phyloP scores from a whole-genome alignment of 2,113 vertebrate genomes.

The Synchiropus splendidus region DNA sequence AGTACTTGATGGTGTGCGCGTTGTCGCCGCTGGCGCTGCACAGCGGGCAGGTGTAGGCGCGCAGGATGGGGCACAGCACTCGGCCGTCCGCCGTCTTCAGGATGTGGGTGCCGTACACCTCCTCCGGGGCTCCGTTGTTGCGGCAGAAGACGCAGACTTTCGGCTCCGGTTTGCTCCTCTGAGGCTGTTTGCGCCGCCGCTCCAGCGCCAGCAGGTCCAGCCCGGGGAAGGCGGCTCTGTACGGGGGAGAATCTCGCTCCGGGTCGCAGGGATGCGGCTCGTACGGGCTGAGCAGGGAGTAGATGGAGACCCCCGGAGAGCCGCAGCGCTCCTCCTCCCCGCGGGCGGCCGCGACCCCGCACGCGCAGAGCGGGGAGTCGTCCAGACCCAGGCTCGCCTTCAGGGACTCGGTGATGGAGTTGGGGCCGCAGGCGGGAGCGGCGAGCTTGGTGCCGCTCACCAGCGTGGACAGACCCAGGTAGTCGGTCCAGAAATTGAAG shows the following conservation, averaged over 20 bases:
- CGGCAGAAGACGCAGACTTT: neutral
- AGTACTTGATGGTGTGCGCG: neutral
- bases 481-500: slow-evolving; percentile 78
- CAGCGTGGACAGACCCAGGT: slow-evolving; percentile 69
- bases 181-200: slow-evolving; percentile 55
- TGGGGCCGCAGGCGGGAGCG: slow-evolving; percentile 47
- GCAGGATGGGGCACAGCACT: neutral
- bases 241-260: slow-evolving; percentile 47
- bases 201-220: slow-evolving; percentile 64
- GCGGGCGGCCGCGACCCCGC: slow-evolving; percentile 37
- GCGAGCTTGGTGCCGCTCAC: slow-evolving; percentile 58
- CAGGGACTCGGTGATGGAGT: slow-evolving; percentile 71
- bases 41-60: neutral
- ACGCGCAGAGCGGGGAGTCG: slow-evolving; percentile 61
- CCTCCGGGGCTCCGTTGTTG: neutral
- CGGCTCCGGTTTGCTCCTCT: slow-evolving; percentile 57
- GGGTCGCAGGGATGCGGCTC: slow-evolving; percentile 36
- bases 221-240: slow-evolving; percentile 49
- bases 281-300: slow-evolving; percentile 61
- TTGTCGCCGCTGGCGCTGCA: neutral
- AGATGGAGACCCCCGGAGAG: slow-evolving; percentile 59
- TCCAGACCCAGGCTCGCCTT: slow-evolving; percentile 72
- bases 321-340: slow-evolving; percentile 57
- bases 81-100: slow-evolving; percentile 1
- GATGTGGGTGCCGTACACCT: neutral